Base-by-base conservation (phyloP, 1,140 invertebrate genomes). In the Laodelphax striatellus region DNA sequence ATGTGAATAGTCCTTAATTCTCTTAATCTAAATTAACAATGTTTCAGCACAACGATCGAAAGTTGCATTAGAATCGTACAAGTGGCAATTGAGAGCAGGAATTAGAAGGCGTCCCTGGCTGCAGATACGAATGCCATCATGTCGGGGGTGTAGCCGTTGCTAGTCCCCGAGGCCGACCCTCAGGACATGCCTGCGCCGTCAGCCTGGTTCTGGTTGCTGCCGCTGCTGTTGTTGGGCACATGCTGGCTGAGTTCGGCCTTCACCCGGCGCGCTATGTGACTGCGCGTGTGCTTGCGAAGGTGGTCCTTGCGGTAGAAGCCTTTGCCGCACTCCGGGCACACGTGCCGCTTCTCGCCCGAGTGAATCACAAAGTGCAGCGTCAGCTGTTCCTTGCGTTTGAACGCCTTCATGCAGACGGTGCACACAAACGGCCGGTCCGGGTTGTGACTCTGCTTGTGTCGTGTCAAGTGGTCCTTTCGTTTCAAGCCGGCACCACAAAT, bases 231-330 rank as follows among this genome's bases (percentile, higher is more conserved):
- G 69, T 70, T 11, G 66, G 69, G 52, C 17, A 59, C 59, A 75
- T 76, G 70, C 70, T 88, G 80, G 64, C 88, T 84, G 64, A 94
- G 77, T 74, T 90, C 88, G 0, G 87, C 87, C 69, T 90, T 91
- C 9, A 90, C 87, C 44, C 69, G 57, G 14, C 69, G 77, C 70
- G 57, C 75, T 69, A 67, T 76, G 58, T 82, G 80, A 66, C 77
- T 79, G 52, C 77, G 74, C 1, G 79, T 71, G 65, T 82, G 80
- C 60, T 81, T 82, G 19, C 78, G 77, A 43, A 82, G 67, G 62
- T 82, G 80, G 67, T 82, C 80, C 55, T 81, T 81, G 6, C 80
- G 71, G 58, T 79, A 80, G 65, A 81, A 81, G 1, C 76, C 79
- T 68, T 81, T 81, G 1, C 79, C 76, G 59, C 80, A 81, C 60